Conservation (phyloP, 2,888 invertebrate species). For the Cheilosia soror region DNA sequence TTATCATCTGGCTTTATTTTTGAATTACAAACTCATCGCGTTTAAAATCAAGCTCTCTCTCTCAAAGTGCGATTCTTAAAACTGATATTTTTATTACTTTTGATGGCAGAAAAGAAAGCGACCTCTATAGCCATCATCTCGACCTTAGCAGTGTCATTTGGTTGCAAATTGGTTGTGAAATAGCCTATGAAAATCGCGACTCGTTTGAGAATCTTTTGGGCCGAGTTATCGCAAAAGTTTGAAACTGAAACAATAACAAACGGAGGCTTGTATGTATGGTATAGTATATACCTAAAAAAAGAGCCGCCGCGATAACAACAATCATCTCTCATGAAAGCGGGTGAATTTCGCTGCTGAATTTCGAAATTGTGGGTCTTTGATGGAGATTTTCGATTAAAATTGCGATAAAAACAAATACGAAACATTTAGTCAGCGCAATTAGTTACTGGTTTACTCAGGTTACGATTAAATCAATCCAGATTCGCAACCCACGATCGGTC, state of each 20-base stretch:
- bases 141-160: neutral
- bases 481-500: neutral
- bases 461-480: slow-evolving; percentile 24
- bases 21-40: slow-evolving; percentile 50
- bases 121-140: neutral
- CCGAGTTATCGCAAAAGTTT: slow-evolving; percentile 58
- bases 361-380: slow-evolving; percentile 26
- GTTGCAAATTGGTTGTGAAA: slow-evolving; percentile 15
- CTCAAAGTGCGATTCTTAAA: slow-evolving; percentile 42
- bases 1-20: slow-evolving; percentile 56
- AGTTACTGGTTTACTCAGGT: slow-evolving; percentile 31
- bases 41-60: slow-evolving; percentile 63
- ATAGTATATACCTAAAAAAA: slow-evolving; percentile 13
- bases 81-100: slow-evolving; percentile 54
- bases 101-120: slow-evolving; percentile 31
- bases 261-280: slow-evolving; percentile 11
- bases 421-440: neutral
- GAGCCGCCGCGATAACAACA: slow-evolving; percentile 38
- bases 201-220: slow-evolving; percentile 29
- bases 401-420: slow-evolving; percentile 19
- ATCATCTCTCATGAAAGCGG: slow-evolving; percentile 34
- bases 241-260: slow-evolving; percentile 57
- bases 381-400: slow-evolving; percentile 14
- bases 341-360: slow-evolving; percentile 40
- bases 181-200: slow-evolving; percentile 29